These are phyloP conservation scores for Tenodera sinensis DNA, from an alignment of 2,888 invertebrate genomes.

Conservation along the genomic window DNA sequence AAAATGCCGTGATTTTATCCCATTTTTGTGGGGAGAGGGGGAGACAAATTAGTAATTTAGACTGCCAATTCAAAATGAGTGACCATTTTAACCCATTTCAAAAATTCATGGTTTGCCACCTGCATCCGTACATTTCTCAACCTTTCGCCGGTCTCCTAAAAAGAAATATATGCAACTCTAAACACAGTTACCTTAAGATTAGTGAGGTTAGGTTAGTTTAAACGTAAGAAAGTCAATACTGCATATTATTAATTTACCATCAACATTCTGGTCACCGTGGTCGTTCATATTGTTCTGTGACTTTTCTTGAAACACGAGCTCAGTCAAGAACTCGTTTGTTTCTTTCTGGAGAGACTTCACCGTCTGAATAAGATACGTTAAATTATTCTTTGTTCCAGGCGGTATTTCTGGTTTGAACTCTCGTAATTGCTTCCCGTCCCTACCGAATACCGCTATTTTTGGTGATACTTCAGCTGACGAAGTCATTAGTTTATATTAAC, in stretches of 20 bases:
- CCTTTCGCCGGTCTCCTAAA: no score
- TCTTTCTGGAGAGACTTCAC: not conserved
- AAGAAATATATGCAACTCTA: no score
- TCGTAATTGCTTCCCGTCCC: not conserved
- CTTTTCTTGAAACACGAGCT: not conserved
- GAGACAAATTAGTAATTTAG: no score
- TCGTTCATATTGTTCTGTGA: not conserved
- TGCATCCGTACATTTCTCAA: no score
- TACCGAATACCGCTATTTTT: not conserved
- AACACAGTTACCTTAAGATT: no score
- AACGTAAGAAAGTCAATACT: no score
- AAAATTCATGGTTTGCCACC: no score
- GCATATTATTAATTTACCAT: not conserved
- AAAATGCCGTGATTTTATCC: no score
- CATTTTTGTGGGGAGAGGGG: no score
- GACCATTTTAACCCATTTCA: no score
- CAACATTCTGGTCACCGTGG: not conserved
- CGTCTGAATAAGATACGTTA: not conserved
- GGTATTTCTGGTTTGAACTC: not conserved
- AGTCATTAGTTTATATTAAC: not conserved
- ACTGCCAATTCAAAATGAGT: no score
- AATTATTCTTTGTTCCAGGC: not conserved
- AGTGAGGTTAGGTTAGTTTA: no score
- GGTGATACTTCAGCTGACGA: not conserved
- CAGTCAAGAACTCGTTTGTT: not conserved